A percentile compares a stretch with the other conserved stretches of the same genome.
Evolutionary conservation across 2,888 invertebrate genomes (phyloP).

Genomic region (Zygaena filipendulae): DNA sequence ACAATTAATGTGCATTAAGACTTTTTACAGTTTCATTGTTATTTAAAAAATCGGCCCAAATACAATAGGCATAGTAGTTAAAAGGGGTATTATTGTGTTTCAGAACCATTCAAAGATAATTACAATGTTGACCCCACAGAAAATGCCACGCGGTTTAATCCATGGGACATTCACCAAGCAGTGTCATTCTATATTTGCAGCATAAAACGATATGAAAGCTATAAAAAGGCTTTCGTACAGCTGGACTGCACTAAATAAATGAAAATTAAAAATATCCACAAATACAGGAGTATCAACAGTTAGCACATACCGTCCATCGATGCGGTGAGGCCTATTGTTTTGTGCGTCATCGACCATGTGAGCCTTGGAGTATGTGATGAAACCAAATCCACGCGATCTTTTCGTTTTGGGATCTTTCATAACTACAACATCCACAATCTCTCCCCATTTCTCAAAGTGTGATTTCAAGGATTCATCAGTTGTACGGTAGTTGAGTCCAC

Average conservation of each 20-base stretch:
- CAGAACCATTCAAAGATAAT: too few species aligned
- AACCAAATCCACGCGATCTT: conserved; percentile 96
- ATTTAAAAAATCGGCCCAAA: too few species aligned
- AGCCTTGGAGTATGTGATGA: conserved; percentile 94
- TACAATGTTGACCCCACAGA: conserved; percentile 57
- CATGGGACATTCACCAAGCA: conserved; percentile 57
- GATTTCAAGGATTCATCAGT: conserved; percentile 92
- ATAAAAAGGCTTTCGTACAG: conserved; percentile 39
- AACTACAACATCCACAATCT: conserved; percentile 95
- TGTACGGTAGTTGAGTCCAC: conserved; percentile 94
- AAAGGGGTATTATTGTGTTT: too few species aligned
- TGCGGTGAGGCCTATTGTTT: conserved; percentile 87
- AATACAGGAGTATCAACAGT: not conserved
- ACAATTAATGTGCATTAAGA: too few species aligned
- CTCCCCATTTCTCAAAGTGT: conserved; percentile 98
- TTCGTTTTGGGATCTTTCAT: conserved; percentile 97
- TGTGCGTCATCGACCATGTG: conserved; percentile 98
- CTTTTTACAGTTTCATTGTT: too few species aligned
- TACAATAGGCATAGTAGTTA: too few species aligned
- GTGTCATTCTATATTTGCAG: conserved; percentile 47
- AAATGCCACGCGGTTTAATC: conserved; percentile 47
- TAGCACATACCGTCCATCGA: conserved; percentile 79
- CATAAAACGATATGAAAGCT: conserved; percentile 53
- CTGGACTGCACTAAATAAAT: conserved; percentile 42
- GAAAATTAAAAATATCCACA: conserved; percentile 1